Percentiles rank a stretch among this genome's conserved stretches.
Conservation (phyloP, 2,797 vertebrate species). For the Scolopax bukidnonensis region DNA sequence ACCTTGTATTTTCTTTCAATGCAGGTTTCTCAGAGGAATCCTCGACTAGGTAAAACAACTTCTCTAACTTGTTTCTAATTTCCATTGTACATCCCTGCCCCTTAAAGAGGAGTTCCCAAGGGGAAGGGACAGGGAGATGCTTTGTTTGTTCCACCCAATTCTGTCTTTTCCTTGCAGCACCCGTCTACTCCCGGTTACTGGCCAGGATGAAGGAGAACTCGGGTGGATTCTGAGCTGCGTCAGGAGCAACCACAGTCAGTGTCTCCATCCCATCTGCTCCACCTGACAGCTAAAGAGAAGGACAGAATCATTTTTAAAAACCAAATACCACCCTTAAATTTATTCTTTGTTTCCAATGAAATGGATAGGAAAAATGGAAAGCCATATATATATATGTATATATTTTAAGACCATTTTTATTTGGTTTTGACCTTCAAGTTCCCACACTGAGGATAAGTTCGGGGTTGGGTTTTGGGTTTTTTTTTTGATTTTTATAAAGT, state of each 20-base stretch:
- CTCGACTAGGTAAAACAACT: slow-evolving; percentile 76
- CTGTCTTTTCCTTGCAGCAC: slow-evolving; percentile 59
- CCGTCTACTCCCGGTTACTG: slow-evolving; percentile 75
- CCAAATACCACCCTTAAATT: slow-evolving; percentile 61
- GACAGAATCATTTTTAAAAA: slow-evolving; percentile 52
- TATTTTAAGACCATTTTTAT: slow-evolving; percentile 53
- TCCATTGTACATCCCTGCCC: fast-evolving
- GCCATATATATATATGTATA: slow-evolving; percentile 65
- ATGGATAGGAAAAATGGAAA: slow-evolving; percentile 46
- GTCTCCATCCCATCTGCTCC: not conserved
- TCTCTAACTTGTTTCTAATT: not conserved
- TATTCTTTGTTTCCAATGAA: slow-evolving; percentile 38
- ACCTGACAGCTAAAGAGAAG: slow-evolving; percentile 57
- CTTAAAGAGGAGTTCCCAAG: not conserved
- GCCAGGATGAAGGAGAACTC: slow-evolving; percentile 77
- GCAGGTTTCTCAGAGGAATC: slow-evolving; percentile 74
- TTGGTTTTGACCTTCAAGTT: not conserved
- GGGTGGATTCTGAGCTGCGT: not conserved
- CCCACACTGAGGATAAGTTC: not conserved
- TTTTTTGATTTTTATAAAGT: not conserved
- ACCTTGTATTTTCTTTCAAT: not conserved
- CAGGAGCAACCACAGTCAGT: not conserved
- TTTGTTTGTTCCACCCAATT: not conserved
- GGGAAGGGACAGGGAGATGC: not conserved
- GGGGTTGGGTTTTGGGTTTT: not conserved